Conservation (phyloP, 2,113 vertebrate species). For the Baryphthengus martii region DNA sequence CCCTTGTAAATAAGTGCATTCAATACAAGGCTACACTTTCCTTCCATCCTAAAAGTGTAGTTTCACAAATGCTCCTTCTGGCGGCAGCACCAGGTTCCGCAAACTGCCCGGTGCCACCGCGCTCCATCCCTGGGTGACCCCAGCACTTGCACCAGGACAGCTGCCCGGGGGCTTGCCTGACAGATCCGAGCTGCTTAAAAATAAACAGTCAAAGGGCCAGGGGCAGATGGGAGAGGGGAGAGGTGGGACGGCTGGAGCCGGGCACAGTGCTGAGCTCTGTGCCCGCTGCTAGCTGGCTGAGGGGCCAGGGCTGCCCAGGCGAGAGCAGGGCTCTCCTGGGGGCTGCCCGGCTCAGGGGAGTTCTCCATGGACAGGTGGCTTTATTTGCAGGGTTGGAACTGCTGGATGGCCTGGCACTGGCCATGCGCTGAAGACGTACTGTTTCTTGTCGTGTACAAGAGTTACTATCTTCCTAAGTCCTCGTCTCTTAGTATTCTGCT, state of each 20-base stretch:
- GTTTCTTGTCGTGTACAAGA: rapidly evolving
- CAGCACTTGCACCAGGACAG: rapidly evolving
- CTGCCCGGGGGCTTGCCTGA: rapidly evolving
- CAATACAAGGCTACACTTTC: rapidly evolving
- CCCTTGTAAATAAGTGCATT: rapidly evolving
- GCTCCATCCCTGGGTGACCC: background rate
- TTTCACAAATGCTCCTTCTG: background rate
- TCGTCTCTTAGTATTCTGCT: background rate
- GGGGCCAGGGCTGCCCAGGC: no score
- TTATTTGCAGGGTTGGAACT: background rate
- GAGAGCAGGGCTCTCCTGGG: rapidly evolving
- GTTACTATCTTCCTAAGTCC: background rate
- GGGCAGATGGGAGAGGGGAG: no score
- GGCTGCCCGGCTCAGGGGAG: background rate
- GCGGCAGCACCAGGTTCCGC: background rate
- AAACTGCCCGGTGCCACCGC: background rate
- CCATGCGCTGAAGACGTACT: no score
- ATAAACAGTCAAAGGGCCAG: rapidly evolving
- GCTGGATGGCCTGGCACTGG: background rate
- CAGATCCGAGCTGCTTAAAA: background rate
- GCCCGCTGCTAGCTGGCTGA: no score
- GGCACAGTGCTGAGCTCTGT: no score
- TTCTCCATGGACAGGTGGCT: background rate
- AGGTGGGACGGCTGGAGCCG: background rate
- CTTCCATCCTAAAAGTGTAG: background rate